phyloP scores from a whole-genome alignment of 1,140 invertebrate species.

The Octopus sinensis region DNA sequence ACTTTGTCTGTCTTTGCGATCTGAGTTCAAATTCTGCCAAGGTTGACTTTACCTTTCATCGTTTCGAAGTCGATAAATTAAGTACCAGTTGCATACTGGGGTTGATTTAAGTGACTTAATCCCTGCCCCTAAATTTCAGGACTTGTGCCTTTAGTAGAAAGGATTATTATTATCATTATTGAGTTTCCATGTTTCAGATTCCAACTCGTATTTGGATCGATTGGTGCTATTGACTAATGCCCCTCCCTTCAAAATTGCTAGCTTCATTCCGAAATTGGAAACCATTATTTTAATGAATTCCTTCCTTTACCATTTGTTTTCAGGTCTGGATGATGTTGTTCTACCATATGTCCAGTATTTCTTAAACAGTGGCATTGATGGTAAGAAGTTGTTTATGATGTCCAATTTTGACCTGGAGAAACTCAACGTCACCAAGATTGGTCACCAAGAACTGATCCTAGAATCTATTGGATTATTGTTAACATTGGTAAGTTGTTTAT shows the following conservation, averaged over 20 bases:
- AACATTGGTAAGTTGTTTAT: constrained; percentile 71
- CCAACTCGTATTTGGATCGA: background rate
- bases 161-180: background rate
- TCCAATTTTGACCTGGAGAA: constrained; percentile 82
- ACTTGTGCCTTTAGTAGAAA: background rate
- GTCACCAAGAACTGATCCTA: constrained; percentile 87
- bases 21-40: too few species aligned
- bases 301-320: constrained; percentile 25
- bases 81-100: too few species aligned
- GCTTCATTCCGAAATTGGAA: background rate
- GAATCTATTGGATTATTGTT: constrained; percentile 84
- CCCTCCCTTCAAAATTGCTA: background rate
- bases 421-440: constrained; percentile 77
- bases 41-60: too few species aligned
- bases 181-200: background rate
- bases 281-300: background rate
- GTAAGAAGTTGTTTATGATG: constrained; percentile 77
- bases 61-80: too few species aligned
- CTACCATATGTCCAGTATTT: constrained; percentile 79
- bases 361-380: constrained; percentile 75
- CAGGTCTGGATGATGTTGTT: constrained; percentile 76
- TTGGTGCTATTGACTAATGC: background rate
- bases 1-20: too few species aligned
- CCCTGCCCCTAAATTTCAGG: background rate
- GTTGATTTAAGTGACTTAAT: too few species aligned